Percentiles rank a stretch among this genome's conserved stretches.
phyloP scores from a whole-genome alignment of 2,797 vertebrate species.

The Pteronotus mesoamericanus region DNA sequence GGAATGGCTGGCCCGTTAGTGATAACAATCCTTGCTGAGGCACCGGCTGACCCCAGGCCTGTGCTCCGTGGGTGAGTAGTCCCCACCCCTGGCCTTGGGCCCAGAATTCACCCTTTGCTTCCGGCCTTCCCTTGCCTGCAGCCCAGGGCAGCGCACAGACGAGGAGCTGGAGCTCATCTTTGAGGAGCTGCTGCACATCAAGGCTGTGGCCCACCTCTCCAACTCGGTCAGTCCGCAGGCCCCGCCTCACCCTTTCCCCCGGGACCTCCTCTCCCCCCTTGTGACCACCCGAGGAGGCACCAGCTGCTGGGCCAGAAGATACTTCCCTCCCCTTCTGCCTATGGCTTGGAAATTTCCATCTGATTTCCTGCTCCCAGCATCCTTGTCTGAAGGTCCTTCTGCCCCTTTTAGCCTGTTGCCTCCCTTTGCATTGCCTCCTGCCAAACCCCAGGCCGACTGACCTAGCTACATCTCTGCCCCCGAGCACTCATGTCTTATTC shows the following conservation, averaged over 20 bases:
- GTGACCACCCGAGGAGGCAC: too few relatives aligned
- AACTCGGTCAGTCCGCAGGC: slow-evolving; percentile 85
- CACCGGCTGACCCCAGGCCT: background rate
- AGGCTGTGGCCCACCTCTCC: slow-evolving; percentile 96
- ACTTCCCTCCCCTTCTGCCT: fast-evolving
- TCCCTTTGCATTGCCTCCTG: background rate
- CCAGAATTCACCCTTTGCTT: background rate
- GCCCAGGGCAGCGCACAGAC: slow-evolving; percentile 90
- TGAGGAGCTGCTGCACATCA: slow-evolving; percentile 95
- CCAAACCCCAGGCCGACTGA: background rate
- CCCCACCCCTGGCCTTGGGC: background rate
- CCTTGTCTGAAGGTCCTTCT: background rate
- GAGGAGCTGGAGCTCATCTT: slow-evolving; percentile 97
- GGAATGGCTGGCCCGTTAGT: background rate
- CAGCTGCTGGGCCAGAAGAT: background rate
- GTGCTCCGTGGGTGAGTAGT: background rate
- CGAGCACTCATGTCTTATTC: fast-evolving
- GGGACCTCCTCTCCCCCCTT: background rate
- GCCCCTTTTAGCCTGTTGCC: background rate
- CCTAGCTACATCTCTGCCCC: background rate
- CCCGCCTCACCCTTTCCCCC: background rate
- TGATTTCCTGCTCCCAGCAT: background rate
- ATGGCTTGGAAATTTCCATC: background rate
- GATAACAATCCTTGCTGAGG: background rate
- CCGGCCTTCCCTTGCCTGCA: slow-evolving; percentile 48